A percentile compares a stretch with the other conserved stretches of the same genome.
phyloP scores from a whole-genome alignment of 2,888 invertebrate species.

The Coremacera marginata region DNA sequence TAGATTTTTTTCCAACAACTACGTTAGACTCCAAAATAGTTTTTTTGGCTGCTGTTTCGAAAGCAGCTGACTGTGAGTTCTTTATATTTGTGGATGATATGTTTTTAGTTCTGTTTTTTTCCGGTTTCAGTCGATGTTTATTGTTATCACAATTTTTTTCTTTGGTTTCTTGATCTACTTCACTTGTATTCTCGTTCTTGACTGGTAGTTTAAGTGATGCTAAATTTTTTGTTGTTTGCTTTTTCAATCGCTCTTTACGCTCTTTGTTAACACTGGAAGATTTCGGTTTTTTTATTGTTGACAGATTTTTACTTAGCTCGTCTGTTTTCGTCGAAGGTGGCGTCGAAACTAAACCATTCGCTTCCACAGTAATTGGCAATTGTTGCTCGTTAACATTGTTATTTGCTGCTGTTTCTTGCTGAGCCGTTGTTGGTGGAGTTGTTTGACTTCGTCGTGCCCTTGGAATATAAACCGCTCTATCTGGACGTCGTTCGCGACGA shows the following conservation, averaged over 20 bases:
- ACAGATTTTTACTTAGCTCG: constrained; percentile 44
- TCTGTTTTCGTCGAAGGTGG: constrained; percentile 55
- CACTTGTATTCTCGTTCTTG: not conserved
- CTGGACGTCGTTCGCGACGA: constrained; percentile 75
- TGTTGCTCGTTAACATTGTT: constrained; percentile 46
- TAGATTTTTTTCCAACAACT: not conserved
- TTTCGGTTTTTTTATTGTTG: constrained; percentile 51
- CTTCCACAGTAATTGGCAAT: constrained; percentile 53
- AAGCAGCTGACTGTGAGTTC: not conserved
- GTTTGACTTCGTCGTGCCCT: constrained; percentile 74
- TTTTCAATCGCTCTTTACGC: constrained; percentile 57
- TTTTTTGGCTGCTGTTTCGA: not conserved
- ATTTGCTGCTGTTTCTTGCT: constrained; percentile 32
- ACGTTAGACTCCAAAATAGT: not conserved
- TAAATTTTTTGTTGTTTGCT: constrained; percentile 38
- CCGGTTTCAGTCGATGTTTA: not conserved
- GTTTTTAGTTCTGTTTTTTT: not conserved
- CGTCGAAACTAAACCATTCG: constrained; percentile 50
- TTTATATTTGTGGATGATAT: not conserved
- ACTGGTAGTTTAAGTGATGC: not conserved
- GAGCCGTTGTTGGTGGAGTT: constrained; percentile 59
- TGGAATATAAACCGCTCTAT: constrained; percentile 84
- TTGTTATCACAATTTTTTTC: not conserved
- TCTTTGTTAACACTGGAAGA: constrained; percentile 43
- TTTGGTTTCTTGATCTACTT: not conserved